Evolutionary conservation across 2,113 vertebrate genomes (phyloP), one percentile per base, ranked within the genome.

Genomic region (Siniperca knerii): DNA sequence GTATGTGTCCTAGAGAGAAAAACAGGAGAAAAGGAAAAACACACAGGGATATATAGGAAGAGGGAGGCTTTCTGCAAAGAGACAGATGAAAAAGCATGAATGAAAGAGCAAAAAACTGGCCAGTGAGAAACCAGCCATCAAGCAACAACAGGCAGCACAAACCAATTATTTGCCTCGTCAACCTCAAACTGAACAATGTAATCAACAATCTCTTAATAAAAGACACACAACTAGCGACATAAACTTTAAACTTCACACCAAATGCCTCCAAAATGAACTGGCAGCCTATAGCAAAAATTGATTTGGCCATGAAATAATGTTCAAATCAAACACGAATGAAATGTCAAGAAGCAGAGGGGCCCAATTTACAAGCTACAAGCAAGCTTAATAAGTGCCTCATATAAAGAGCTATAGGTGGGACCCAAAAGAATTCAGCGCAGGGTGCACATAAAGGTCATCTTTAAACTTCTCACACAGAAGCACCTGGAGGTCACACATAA

Each of bases 401-500:
- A 57, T 35, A 62, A 46, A 83, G 18, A 64, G 37, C 77, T 57
- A 42, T 48, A 67, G 20, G 67, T 73, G n/a, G 62, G 21, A 81
- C 25, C 25, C 62, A 33, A 15, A 66, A 37, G 77, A 70, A 67
- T 25, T 25, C 61, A 46, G 46, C 15, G 2, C 37, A 16, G 25
- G 54, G 25, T n/a, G 70, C 78, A 75, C 48, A 60, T 25, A 66
- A 83, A 86, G 89, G 65, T 82, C 68, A 79, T 77, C 15, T 52
- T 42, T 55, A 76, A 79, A 64, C 29, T 44, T 37, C 50, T 84
- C 23, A 11, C 40, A 77, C 70, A 74, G 61, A 81, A 86, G 79
- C 50, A 81, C 33, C n/a, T 70, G 25, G 76, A 60, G 55, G 58
- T 77, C 52, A 76, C 57, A 85, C 55, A 78, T 66, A 70, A 78